Percentiles rank a stretch among this genome's conserved stretches.
These are phyloP conservation scores for Trachymyrmex cornetzi DNA, from an alignment of 1,140 invertebrate species.

Conservation along the genomic window DNA sequence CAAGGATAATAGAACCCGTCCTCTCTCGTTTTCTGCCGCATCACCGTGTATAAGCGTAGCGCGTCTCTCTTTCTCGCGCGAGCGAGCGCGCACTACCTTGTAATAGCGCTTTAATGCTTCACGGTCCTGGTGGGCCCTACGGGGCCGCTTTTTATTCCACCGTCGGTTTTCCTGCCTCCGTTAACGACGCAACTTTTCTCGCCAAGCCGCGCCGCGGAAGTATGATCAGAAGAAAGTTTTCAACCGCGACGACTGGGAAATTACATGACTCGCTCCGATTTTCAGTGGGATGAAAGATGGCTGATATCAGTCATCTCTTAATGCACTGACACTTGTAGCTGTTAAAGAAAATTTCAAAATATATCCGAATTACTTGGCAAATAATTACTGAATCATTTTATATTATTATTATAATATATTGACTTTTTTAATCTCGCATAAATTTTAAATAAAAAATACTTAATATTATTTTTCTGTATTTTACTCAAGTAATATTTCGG, in stretches of 20 bases:
- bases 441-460: not conserved
- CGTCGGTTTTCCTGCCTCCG: conserved; percentile 38
- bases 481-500: not conserved
- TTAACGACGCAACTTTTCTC: conserved; percentile 66
- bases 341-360: not conserved
- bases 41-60: conserved; percentile 75
- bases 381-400: not conserved
- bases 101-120: conserved; percentile 72
- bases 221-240: conserved; percentile 49
- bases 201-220: conserved; percentile 55
- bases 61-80: conserved; percentile 47
- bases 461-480: not conserved
- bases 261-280: conserved; percentile 26
- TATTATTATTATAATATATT: not conserved
- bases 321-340: not conserved
- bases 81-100: conserved; percentile 32
- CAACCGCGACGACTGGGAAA: conserved; percentile 31
- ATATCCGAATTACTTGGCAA: not conserved
- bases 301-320: conserved; percentile 28
- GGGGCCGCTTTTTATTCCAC: conserved; percentile 42
- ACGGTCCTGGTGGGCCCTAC: conserved; percentile 32
- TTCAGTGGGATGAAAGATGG: conserved; percentile 23
- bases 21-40: conserved; percentile 77
- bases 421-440: not conserved
- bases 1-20: conserved; percentile 79